Evolutionary conservation across 2,113 vertebrate species (phyloP), one percentile per base, ranked within the genome.

Genomic region (Colaptes auratus): DNA sequence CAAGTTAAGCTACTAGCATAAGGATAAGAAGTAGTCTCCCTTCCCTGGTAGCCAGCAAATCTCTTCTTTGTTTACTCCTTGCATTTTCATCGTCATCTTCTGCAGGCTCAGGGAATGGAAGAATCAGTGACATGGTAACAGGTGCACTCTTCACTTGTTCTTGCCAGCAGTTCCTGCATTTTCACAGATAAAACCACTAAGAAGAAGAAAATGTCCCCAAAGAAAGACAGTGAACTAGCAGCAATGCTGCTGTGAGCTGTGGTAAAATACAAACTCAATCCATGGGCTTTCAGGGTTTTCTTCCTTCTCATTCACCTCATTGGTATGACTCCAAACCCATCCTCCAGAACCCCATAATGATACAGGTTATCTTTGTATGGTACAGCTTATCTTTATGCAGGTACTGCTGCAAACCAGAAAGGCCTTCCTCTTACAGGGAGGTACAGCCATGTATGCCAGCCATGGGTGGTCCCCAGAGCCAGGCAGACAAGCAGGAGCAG

Each of bases 401-500:
- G 8, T 46, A 12, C 8, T 14, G 15, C 39, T 81, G 15, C 39
- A 70, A 63, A 67, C 33, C 4, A 33, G 33, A 80, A 74, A 58
- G 46, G 4, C 12, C 23, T 11, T 84, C 9, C 30, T 55, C 35
- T 75, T 56, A 30, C 46, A 27, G 33, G n/a, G 10, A 56, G 27
- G 8, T 17, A 30, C 0, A 1, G 9, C 20, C 17, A 4, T 15
- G 6, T 36, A 25, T 2, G 3, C 18, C 50, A 81, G 61, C 39
- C n/a, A 13, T 2, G 1, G 70, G 31, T 39, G 10, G 39, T 39
- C 39, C 39, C 39, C 39, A 39, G 39, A 39, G 39, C 39, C 39
- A 39, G 39, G 39, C 39, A 39, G 39, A 39, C 64, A 77, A 81
- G 50, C 15, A 83, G 60, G 14, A 89, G 14, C 0, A 0, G 18